Conservation (phyloP, 1,140 invertebrate genomes). For the Leptinotarsa defecta region DNA sequence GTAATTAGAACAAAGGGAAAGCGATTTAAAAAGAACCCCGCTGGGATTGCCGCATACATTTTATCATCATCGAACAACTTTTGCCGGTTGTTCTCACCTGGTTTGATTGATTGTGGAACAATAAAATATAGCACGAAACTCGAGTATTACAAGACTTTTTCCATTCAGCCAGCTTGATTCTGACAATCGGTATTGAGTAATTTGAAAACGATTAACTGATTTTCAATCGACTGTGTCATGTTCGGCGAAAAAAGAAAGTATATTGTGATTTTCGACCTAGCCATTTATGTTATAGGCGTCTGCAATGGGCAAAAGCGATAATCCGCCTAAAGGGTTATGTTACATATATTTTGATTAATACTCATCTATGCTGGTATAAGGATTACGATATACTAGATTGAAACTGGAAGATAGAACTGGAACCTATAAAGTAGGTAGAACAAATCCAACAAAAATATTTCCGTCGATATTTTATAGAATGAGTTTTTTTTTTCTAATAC, state of each 20-base stretch:
- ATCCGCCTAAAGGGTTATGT: too few relatives aligned
- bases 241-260: background rate
- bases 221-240: background rate
- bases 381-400: too few relatives aligned
- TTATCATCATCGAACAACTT: background rate
- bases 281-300: background rate
- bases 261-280: background rate
- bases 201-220: background rate
- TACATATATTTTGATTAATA: too few relatives aligned
- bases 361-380: too few relatives aligned
- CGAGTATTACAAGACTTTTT: background rate
- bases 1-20: constrained; percentile 8
- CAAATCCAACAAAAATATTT: too few relatives aligned
- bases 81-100: background rate
- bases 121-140: background rate
- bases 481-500: too few relatives aligned
- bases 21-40: constrained; percentile 5
- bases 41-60: constrained; percentile 1
- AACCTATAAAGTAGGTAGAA: too few relatives aligned
- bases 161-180: background rate
- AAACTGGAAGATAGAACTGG: too few relatives aligned
- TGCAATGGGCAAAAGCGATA: background rate
- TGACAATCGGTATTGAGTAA: background rate
- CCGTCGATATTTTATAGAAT: too few relatives aligned
- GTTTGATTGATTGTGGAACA: constrained; percentile 3